Conservation (phyloP, 2,797 vertebrate species). For the Amniataba percoides region DNA sequence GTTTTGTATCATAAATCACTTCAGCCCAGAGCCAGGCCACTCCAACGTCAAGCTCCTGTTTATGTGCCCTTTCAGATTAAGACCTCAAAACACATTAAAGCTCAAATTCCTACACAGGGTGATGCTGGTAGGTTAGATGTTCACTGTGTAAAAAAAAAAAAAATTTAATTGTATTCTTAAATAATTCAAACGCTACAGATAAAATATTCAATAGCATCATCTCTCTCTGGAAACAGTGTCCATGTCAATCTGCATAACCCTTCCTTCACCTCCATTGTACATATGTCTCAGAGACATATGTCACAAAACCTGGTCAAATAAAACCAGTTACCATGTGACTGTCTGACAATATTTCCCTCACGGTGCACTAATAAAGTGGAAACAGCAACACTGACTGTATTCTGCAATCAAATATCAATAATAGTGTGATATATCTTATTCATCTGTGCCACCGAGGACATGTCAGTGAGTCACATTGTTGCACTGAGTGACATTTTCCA, state of each 20-base stretch:
- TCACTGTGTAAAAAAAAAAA: background rate
- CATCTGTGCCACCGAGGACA: background rate
- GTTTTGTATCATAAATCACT: constrained; percentile 25
- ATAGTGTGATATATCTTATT: background rate
- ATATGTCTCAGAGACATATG: too few species aligned
- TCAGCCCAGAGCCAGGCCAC: background rate
- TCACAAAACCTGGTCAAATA: too few species aligned
- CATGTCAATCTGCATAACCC: too few species aligned
- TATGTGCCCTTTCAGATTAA: constrained; percentile 9
- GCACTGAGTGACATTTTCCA: background rate
- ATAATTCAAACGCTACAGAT: too few species aligned
- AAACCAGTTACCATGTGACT: too few species aligned
- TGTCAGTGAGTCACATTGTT: background rate
- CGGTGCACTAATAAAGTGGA: too few species aligned
- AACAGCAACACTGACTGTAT: too few species aligned
- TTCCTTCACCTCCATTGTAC: too few species aligned
- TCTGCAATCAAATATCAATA: background rate
- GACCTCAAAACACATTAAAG: background rate
- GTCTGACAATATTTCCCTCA: too few species aligned
- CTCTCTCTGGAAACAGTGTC: too few species aligned
- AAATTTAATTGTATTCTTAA: too few species aligned
- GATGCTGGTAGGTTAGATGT: background rate
- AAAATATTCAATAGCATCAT: background rate
- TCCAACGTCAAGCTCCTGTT: constrained; percentile 18
- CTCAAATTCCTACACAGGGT: background rate